These are phyloP conservation scores for Lycocerus yunnanus DNA, from an alignment of 2,888 invertebrate genomes.

Conservation along the genomic window DNA sequence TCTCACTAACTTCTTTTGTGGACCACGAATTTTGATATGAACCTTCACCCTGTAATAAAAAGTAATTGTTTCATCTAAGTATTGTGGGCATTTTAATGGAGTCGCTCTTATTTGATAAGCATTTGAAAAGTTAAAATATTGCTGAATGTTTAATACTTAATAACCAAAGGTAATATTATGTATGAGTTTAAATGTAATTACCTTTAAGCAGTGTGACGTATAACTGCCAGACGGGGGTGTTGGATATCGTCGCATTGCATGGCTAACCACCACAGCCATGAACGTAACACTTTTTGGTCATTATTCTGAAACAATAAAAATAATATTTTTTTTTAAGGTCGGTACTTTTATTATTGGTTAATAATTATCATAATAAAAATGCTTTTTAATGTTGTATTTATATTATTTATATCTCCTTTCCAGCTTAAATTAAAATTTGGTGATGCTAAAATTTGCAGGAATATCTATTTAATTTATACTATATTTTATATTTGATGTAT, in stretches of 20 bases:
- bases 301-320: constrained; percentile 61
- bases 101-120: background rate
- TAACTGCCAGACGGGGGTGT: constrained; percentile 67
- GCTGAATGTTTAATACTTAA: too few species aligned
- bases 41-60: constrained; percentile 41
- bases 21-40: constrained; percentile 42
- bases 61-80: too few species aligned
- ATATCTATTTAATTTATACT: too few species aligned
- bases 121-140: too few species aligned
- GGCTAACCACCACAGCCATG: constrained; percentile 70
- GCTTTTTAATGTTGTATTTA: too few species aligned
- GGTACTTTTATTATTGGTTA: background rate
- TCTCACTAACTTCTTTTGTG: constrained; percentile 64
- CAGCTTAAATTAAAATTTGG: background rate
- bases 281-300: constrained; percentile 59
- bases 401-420: too few species aligned
- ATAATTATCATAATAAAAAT: background rate
- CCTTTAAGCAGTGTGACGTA: constrained; percentile 65
- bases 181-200: constrained; percentile 50
- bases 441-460: background rate
- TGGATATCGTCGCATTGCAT: constrained; percentile 71
- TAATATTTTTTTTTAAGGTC: constrained; percentile 5
- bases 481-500: too few species aligned
- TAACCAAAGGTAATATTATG: background rate
- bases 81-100: background rate